Evolutionary conservation across 2,113 vertebrate species (phyloP), one percentile per base, ranked within the genome.

Genomic region (Candoia aspera): DNA sequence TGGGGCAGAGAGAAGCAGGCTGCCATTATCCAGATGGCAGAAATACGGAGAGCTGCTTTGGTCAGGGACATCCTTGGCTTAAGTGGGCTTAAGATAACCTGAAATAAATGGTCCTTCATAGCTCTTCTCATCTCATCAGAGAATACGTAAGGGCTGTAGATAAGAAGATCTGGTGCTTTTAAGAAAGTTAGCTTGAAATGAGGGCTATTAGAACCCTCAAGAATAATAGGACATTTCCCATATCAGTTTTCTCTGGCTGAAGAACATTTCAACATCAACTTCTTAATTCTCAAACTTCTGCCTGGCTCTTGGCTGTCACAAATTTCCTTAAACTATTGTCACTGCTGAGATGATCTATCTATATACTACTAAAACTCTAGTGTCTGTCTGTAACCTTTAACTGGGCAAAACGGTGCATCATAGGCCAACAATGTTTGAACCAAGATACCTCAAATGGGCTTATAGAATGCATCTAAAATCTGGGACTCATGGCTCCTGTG

Each of bases 1-100:
- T 96, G 96, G n/a, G 96, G 96, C 3, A 97, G 49, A 54, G 96
- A 97, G 95, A 97, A 97, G 19, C 96, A 97, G 21, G 95, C 87
- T 8, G 96, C 97, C 96, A 97, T 94, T 57, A 96, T 90, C 96
- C 97, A 97, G 89, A 97, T 97, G 12, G 94, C 87, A 15, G 94
- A 93, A 92, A 97, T 95, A 92, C 96, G 95, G 58, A 97, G 91
- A 0, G 0, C 93, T 90, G 96, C 96, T 90, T 95, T 96, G 0
- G 93, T 94, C 0, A 96, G 59, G 0, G 97, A 97, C 95, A 97
- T 95, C 94, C 95, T 95, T 91, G 96, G 96, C 94, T 96, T 96
- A 68, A 97, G 95, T 0, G 96, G 97, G 84, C 96, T 92, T 89
- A 97, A 93, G 88, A 97, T 94, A 53, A 96, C 96, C 97, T 97